Conservation (phyloP, 2,797 vertebrate species). For the Mormyrops attenuatus region DNA sequence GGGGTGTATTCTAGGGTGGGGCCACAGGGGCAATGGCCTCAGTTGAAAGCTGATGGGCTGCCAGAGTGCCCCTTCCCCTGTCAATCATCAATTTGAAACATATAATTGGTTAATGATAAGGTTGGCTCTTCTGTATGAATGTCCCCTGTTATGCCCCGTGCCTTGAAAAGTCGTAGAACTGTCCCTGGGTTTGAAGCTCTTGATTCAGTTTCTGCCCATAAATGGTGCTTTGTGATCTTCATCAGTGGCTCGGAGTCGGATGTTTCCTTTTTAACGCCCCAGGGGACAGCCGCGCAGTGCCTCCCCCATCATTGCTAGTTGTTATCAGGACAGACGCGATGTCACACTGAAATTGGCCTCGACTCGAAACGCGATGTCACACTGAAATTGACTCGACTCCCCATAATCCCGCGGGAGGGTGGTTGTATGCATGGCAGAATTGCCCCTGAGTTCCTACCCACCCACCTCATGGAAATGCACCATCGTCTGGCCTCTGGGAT, state of each 20-base stretch:
- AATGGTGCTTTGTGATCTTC: not conserved
- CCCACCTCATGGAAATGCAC: too few species aligned
- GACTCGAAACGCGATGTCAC: not conserved
- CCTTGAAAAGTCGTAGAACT: not conserved
- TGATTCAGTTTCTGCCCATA: not conserved
- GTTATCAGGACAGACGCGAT: not conserved
- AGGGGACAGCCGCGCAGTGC: not conserved
- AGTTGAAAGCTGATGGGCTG: not conserved
- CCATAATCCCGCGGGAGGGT: not conserved
- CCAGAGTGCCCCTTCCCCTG: not conserved
- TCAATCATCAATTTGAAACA: not conserved
- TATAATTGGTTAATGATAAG: not conserved
- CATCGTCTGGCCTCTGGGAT: not conserved
- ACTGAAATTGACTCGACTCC: not conserved
- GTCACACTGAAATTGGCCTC: not conserved
- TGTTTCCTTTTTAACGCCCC: not conserved
- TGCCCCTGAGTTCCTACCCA: not conserved
- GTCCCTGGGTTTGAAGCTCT: not conserved
- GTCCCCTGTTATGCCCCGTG: not conserved
- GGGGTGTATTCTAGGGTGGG: not conserved
- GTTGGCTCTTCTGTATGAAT: not conserved
- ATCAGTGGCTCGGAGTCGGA: not conserved
- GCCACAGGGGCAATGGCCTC: not conserved
- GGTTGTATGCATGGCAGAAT: not conserved
- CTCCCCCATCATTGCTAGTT: not conserved